Evolutionary conservation across 2,888 invertebrate species (phyloP).

Genomic region (Hirtodrosophila histrioides): DNA sequence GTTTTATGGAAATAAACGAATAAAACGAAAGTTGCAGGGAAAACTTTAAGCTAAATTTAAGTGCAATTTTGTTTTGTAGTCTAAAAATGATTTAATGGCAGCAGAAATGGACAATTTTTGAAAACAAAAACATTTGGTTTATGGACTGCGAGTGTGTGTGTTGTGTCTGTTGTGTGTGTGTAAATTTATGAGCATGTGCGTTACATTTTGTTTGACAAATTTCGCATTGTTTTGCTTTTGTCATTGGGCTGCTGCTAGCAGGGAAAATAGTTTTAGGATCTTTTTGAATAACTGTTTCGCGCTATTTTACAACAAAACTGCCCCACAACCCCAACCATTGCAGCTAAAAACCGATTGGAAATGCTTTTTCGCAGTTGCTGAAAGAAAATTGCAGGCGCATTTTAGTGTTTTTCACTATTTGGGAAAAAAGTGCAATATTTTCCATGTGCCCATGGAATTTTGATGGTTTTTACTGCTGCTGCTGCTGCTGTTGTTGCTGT

Average conservation of each 20-base stretch:
- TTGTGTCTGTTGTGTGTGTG: conserved; percentile 18
- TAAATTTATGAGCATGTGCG: conserved; percentile 48
- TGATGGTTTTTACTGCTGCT: conserved; percentile 8
- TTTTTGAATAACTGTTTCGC: conserved; percentile 20
- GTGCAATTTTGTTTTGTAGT: too few species aligned
- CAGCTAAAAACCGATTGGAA: background rate
- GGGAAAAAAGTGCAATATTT: background rate
- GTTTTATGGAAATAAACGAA: background rate
- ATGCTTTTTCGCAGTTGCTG: background rate
- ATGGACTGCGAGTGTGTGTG: background rate
- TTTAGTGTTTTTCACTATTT: conserved; percentile 2
- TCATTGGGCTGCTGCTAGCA: conserved; percentile 1
- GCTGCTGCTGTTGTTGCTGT: background rate
- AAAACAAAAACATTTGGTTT: conserved; percentile 23
- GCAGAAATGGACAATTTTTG: conserved; percentile 4
- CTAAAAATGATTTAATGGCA: too few species aligned
- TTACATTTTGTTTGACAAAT: conserved; percentile 31
- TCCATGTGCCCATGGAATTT: conserved; percentile 8
- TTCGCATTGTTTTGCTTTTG: conserved; percentile 42
- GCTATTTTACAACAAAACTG: background rate
- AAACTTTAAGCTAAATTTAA: too few species aligned
- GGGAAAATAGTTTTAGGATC: conserved; percentile 8
- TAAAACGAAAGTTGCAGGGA: background rate
- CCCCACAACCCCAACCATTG: background rate
- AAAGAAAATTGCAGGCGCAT: conserved; percentile 1